Evolutionary conservation across 2,888 invertebrate genomes (phyloP).

Genomic region (Tetrapedia diversipes): DNA sequence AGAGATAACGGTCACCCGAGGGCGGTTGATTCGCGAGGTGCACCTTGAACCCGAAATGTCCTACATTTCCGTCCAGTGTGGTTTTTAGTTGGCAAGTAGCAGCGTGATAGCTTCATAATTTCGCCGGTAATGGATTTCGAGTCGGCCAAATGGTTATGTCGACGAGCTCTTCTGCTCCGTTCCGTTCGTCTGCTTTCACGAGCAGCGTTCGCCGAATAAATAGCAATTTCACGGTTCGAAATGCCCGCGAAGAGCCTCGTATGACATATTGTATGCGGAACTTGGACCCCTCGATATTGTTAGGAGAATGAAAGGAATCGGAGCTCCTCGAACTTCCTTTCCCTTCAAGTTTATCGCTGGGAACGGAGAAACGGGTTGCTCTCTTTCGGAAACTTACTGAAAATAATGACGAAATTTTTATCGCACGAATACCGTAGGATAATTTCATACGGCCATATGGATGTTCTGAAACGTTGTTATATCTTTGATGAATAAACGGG

Average conservation of each 20-base stretch:
- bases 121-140: slow-evolving; percentile 67
- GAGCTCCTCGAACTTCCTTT: neutral
- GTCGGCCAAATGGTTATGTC: slow-evolving; percentile 69
- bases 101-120: slow-evolving; percentile 66
- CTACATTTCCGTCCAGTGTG: slow-evolving; percentile 53
- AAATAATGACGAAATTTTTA: neutral
- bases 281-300: slow-evolving; percentile 51
- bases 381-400: neutral
- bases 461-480: neutral
- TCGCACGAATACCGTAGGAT: neutral
- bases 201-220: slow-evolving; percentile 56
- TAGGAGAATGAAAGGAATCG: slow-evolving; percentile 13
- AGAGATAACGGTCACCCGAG: slow-evolving; percentile 20
- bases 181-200: slow-evolving; percentile 16
- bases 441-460: neutral
- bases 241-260: slow-evolving; percentile 47
- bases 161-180: slow-evolving; percentile 27
- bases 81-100: slow-evolving; percentile 63
- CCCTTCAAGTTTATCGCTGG: neutral
- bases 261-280: slow-evolving; percentile 58
- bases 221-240: slow-evolving; percentile 65
- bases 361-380: neutral
- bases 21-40: slow-evolving; percentile 11
- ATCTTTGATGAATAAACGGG: no score
- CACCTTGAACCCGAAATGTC: slow-evolving; percentile 47